phyloP scores from a whole-genome alignment of 2,888 invertebrate species.

The Cremastinae sp. region DNA sequence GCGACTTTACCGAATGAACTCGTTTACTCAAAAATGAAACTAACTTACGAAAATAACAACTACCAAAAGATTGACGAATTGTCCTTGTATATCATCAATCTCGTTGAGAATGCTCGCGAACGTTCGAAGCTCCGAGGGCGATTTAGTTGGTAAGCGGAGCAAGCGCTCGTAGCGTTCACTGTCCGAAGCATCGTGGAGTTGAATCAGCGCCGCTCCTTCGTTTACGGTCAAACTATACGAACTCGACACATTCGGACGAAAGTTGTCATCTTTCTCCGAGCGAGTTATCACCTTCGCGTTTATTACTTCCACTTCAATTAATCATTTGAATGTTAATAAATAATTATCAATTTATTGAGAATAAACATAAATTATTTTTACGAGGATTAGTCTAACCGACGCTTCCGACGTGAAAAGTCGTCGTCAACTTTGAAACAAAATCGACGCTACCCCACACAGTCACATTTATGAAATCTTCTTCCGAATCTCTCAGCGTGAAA shows the following conservation, averaged over 20 bases:
- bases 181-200: conserved; percentile 82
- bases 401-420: conserved; percentile 86
- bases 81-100: conserved; percentile 78
- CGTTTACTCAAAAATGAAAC: too few species aligned
- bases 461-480: conserved; percentile 87
- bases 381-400: conserved; percentile 82
- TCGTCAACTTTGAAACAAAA: conserved; percentile 84
- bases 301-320: conserved; percentile 84
- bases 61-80: conserved; percentile 85
- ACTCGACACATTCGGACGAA: conserved; percentile 85
- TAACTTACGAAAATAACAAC: conserved; percentile 83
- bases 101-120: conserved; percentile 82
- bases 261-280: conserved; percentile 82
- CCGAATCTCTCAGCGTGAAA: conserved; percentile 88
- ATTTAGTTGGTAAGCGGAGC: conserved; percentile 85
- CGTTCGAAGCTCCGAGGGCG: conserved; percentile 81
- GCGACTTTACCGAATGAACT: too few species aligned
- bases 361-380: background rate
- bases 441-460: conserved; percentile 88
- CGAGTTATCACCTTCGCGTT: conserved; percentile 84
- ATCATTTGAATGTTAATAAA: conserved; percentile 28
- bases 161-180: conserved; percentile 81
- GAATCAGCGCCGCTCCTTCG: conserved; percentile 85
- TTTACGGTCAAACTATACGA: conserved; percentile 85
- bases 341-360: background rate